Evolutionary conservation across 23 tunicate genomes (phyloP).

Genomic region (Botrylloides violaceus): DNA sequence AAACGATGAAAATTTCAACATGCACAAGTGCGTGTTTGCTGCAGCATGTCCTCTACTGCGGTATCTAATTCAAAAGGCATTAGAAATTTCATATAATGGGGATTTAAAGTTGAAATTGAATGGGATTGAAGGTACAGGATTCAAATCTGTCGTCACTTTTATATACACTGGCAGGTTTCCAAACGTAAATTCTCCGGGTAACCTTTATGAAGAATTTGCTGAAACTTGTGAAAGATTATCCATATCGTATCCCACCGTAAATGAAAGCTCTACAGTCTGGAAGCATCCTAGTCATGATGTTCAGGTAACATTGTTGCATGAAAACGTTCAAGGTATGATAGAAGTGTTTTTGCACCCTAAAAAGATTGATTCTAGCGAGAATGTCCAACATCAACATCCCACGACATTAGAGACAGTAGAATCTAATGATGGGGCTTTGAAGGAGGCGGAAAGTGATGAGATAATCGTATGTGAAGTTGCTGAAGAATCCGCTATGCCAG

Average conservation of each 20-base stretch:
- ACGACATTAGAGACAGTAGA: too few species aligned
- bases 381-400: too few species aligned
- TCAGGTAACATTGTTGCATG: not conserved
- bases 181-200: not conserved
- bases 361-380: not conserved
- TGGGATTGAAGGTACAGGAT: not conserved
- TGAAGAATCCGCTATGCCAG: not conserved
- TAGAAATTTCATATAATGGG: not conserved
- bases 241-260: not conserved
- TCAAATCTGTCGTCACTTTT: not conserved
- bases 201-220: not conserved
- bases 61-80: conserved; percentile 20
- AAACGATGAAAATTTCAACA: conserved; percentile 38
- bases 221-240: not conserved
- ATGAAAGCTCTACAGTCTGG: not conserved
- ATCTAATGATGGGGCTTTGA: not conserved
- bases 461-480: too few species aligned
- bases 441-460: too few species aligned
- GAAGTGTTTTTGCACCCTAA: conserved; percentile 1
- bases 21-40: conserved; percentile 55
- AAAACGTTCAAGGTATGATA: conserved; percentile 1
- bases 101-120: conserved; percentile 1
- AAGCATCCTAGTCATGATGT: not conserved
- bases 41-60: conserved; percentile 72
- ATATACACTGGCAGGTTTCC: conserved; percentile 16